A percentile compares a stretch with the other conserved stretches of the same genome.
phyloP scores from a whole-genome alignment of 30 jellyfish, hydroid and myxozoan genomes.

The Hydractinia echinata region DNA sequence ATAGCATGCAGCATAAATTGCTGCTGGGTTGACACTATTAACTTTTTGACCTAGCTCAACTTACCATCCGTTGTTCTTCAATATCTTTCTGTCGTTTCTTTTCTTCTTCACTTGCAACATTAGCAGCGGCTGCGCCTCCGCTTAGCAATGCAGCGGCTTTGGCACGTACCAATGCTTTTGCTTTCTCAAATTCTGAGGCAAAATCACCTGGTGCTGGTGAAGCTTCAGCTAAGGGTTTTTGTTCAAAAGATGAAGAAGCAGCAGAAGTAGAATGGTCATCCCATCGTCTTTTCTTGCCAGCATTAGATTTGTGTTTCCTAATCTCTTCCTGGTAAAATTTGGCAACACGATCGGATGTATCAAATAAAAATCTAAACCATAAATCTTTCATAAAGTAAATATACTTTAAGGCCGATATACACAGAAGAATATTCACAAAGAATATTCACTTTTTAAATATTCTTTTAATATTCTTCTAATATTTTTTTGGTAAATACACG shows the following conservation, averaged over 20 bases:
- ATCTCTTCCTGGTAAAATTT: slow-evolving; percentile 27
- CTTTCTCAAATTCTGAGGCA: slow-evolving; percentile 76
- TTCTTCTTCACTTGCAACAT: slow-evolving; percentile 25
- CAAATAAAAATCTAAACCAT: slow-evolving; percentile 54
- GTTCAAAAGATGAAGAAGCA: slow-evolving; percentile 34
- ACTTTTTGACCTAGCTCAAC: background rate
- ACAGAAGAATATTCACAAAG: too few relatives aligned
- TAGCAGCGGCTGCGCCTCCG: slow-evolving; percentile 15
- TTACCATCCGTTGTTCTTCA: slow-evolving; percentile 71
- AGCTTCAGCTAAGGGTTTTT: slow-evolving; percentile 18
- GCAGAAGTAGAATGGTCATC: slow-evolving; percentile 23
- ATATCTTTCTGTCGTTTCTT: slow-evolving; percentile 54
- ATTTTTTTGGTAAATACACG: too few relatives aligned
- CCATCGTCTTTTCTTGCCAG: slow-evolving; percentile 22
- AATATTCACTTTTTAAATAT: too few relatives aligned
- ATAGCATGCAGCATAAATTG: too few relatives aligned
- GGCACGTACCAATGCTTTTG: slow-evolving; percentile 77
- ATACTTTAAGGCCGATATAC: too few relatives aligned
- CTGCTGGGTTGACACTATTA: background rate
- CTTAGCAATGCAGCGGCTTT: slow-evolving; percentile 62
- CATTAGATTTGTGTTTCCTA: slow-evolving; percentile 9
- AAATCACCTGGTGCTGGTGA: slow-evolving; percentile 31
- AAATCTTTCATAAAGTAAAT: background rate
- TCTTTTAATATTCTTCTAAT: too few relatives aligned
- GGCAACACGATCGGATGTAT: slow-evolving; percentile 54